Base-by-base conservation (phyloP, 2,888 invertebrate genomes). In the Drosophila gaucha region DNA sequence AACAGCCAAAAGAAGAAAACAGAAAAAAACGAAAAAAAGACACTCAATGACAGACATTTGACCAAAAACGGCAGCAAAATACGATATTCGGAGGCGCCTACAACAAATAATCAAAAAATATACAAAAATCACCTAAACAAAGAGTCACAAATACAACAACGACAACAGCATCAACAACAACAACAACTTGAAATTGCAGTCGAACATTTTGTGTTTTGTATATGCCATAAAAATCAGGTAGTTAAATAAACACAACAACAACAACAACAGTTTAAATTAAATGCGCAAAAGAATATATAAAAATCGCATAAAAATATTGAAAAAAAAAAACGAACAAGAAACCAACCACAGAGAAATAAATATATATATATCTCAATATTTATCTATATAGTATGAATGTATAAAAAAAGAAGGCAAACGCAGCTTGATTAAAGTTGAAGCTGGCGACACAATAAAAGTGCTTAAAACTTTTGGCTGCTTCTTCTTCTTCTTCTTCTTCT, bases 211-310 rank as follows among this genome's bases (percentile, higher is more conserved):
- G 54, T 59, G 60, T 55, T 67, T 76, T 64, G 60, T 67, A 57
- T 64, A 57, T 64, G 80, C 60, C 71, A 71, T 80, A 75, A 79
- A 80, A 77, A 71, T 74, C 67, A 69, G 80, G 77, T 83, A 80
- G 74, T 71, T 52, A 59, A 77, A 59, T 52, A 69, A 60, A 28
- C 59, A 64, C 38, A 67, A 75, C 64, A 71, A 52, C 35, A 67
- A 44, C 28, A 44, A 51, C 57, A 59, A 49, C 24, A 44, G 71
- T 66, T 62, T 57, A 71, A 86, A 77, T 80, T 41, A 74, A 84
- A 84, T 77, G 67, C 78, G 74, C 71, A 80, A 86, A 71, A 77
- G 67, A 77, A 67, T 86, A 80, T 43, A 73, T 67, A 80, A 70
- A 70, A 74, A 50, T 36, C 73, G 59, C 38, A 66, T 75, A 60